phyloP scores from a whole-genome alignment of 2,113 vertebrate species.

The Dolichotis patagonum region DNA sequence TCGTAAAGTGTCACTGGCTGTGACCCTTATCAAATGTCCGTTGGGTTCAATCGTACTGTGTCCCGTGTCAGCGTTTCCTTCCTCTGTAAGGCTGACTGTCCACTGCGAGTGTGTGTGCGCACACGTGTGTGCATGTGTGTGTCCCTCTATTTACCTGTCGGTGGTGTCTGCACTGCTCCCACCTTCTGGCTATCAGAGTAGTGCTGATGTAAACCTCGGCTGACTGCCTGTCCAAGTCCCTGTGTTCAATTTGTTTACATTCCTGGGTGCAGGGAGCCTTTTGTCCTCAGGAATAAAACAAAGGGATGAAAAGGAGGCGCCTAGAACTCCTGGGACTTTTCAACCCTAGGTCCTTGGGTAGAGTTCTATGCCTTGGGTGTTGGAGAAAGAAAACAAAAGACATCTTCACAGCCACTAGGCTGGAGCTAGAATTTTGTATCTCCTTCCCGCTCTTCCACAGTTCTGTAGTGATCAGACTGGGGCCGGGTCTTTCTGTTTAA shows the following conservation, averaged over 20 bases:
- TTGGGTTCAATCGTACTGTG: background rate
- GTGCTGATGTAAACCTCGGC: fast-evolving
- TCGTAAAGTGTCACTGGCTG: background rate
- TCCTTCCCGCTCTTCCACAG: background rate
- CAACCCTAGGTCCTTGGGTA: background rate
- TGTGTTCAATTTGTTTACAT: background rate
- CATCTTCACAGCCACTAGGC: background rate
- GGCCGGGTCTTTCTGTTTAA: background rate
- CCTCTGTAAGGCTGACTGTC: background rate
- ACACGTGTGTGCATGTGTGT: too few relatives aligned
- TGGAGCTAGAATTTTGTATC: background rate
- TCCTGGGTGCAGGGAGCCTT: background rate
- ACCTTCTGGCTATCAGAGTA: background rate
- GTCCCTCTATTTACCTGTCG: fast-evolving
- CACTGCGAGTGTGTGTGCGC: fast-evolving
- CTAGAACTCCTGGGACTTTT: background rate
- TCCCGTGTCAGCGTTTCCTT: background rate
- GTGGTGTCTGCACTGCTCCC: background rate
- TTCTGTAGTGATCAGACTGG: background rate
- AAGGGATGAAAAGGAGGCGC: background rate
- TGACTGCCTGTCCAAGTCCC: too few relatives aligned
- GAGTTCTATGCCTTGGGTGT: background rate
- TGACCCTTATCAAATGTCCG: background rate
- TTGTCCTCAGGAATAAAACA: background rate
- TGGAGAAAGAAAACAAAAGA: background rate